Percentiles rank a stretch among this genome's conserved stretches.
Evolutionary conservation across 2,888 invertebrate genomes (phyloP).

Genomic region (Leucoptera coffeella): DNA sequence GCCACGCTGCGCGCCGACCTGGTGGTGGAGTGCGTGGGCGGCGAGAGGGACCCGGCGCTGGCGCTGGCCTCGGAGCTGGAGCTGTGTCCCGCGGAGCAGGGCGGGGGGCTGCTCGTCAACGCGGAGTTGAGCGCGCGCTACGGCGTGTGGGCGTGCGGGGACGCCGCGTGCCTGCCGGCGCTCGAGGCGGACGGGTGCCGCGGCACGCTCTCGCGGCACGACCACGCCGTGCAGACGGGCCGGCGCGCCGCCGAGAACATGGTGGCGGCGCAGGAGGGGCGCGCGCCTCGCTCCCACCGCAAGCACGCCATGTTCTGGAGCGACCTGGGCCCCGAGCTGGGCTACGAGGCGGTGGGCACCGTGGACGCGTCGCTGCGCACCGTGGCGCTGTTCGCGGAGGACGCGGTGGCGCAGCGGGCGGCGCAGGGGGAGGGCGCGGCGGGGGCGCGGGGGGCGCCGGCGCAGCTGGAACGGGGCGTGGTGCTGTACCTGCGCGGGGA

Average conservation of each 20-base stretch:
- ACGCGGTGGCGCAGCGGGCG: slow-evolving; percentile 14
- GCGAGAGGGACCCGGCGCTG: slow-evolving; percentile 71
- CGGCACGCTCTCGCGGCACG: slow-evolving; percentile 94
- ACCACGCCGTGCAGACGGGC: slow-evolving; percentile 95
- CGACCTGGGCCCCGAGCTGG: slow-evolving; percentile 85
- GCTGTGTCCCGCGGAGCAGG: slow-evolving; percentile 65
- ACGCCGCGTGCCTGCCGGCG: too few relatives aligned
- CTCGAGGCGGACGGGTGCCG: too few relatives aligned
- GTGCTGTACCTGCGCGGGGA: slow-evolving; percentile 83
- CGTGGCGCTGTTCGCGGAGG: slow-evolving; percentile 79
- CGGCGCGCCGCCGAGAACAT: slow-evolving; percentile 95
- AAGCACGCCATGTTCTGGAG: slow-evolving; percentile 96
- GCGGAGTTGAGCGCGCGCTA: slow-evolving; percentile 66
- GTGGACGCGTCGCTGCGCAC: slow-evolving; percentile 82
- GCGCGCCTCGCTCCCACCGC: slow-evolving; percentile 44
- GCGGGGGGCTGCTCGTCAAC: slow-evolving; percentile 88
- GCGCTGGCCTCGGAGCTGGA: slow-evolving; percentile 73
- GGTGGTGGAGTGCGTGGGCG: slow-evolving; percentile 75
- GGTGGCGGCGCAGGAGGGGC: slow-evolving; percentile 81
- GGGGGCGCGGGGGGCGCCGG: slow-evolving; percentile 5
- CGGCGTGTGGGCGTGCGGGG: neutral
- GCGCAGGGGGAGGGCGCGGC: slow-evolving; percentile 2
- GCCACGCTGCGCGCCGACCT: slow-evolving; percentile 32
- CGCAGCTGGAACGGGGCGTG: slow-evolving; percentile 66
- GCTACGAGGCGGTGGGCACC: slow-evolving; percentile 91